Conservation (phyloP, 1,140 invertebrate species). For the Drosophila trapezifrons region DNA sequence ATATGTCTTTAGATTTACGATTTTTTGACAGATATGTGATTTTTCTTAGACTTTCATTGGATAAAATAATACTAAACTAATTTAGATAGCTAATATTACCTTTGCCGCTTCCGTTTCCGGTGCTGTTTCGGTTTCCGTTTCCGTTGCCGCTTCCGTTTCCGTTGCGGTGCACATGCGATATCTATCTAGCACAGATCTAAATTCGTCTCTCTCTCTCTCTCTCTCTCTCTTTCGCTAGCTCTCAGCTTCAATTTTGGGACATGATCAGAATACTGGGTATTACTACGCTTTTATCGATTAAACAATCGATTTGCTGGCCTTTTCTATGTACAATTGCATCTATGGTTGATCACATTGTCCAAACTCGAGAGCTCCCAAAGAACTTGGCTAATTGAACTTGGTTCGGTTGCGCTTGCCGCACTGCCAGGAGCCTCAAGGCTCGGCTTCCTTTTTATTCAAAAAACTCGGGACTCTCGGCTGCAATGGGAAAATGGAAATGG, state of each 20-base stretch:
- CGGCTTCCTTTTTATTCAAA: constrained; percentile 23
- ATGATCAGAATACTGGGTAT: constrained; percentile 19
- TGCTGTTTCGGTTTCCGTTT: constrained; percentile 13
- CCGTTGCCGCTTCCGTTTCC: constrained; percentile 20
- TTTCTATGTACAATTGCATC: constrained; percentile 37
- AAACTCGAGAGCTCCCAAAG: neutral
- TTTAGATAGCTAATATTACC: neutral
- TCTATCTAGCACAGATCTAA: constrained; percentile 25
- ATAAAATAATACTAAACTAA: neutral
- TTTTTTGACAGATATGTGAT: no score
- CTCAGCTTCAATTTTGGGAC: constrained; percentile 8
- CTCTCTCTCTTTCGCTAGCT: neutral
- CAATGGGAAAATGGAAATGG: constrained; percentile 12
- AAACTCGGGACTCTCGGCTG: constrained; percentile 17
- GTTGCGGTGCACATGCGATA: constrained; percentile 33
- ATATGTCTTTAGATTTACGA: no score
- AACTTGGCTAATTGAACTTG: constrained; percentile 21
- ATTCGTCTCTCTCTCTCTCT: constrained; percentile 13
- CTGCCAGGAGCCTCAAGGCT: constrained; percentile 2
- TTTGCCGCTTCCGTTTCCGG: constrained; percentile 28
- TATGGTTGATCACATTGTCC: constrained; percentile 45
- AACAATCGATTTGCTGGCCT: neutral
- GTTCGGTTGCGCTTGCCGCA: constrained; percentile 10
- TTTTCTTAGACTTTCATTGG: no score
- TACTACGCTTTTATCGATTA: neutral